Evolutionary conservation across 53 echinoderm and acorn worm species (phyloP).

Genomic region (Paracentrotus lividus): DNA sequence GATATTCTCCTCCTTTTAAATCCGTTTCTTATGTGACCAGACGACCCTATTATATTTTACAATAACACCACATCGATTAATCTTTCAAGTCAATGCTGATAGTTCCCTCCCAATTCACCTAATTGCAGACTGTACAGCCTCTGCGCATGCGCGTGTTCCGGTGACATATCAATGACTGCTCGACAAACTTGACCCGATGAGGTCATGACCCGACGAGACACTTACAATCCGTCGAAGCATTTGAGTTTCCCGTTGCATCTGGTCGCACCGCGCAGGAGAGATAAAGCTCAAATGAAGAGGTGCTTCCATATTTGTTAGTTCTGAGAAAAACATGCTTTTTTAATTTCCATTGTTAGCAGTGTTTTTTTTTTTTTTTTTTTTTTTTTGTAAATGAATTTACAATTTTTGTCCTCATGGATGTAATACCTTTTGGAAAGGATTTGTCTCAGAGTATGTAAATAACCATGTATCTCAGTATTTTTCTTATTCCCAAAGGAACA

Average conservation of each 20-base stretch:
- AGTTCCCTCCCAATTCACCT: neutral
- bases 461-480: too few species aligned
- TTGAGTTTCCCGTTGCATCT: slow-evolving; percentile 53
- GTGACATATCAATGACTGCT: slow-evolving; percentile 61
- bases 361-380: too few species aligned
- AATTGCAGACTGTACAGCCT: neutral
- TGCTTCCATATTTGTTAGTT: too few species aligned
- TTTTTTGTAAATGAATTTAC: too few species aligned
- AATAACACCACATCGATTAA: neutral
- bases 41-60: neutral
- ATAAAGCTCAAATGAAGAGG: too few species aligned
- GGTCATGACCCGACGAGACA: slow-evolving; percentile 65
- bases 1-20: neutral
- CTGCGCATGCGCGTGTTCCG: slow-evolving; percentile 45
- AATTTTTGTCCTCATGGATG: too few species aligned
- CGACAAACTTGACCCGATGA: slow-evolving; percentile 67
- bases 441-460: too few species aligned
- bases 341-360: too few species aligned
- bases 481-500: too few species aligned
- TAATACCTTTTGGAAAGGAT: too few species aligned
- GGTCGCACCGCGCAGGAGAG: too few species aligned
- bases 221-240: slow-evolving; percentile 42
- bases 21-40: neutral
- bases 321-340: too few species aligned
- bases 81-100: neutral